These are phyloP conservation scores for Nymphalis polychloros DNA, from an alignment of 2,888 invertebrate species.

Conservation along the genomic window DNA sequence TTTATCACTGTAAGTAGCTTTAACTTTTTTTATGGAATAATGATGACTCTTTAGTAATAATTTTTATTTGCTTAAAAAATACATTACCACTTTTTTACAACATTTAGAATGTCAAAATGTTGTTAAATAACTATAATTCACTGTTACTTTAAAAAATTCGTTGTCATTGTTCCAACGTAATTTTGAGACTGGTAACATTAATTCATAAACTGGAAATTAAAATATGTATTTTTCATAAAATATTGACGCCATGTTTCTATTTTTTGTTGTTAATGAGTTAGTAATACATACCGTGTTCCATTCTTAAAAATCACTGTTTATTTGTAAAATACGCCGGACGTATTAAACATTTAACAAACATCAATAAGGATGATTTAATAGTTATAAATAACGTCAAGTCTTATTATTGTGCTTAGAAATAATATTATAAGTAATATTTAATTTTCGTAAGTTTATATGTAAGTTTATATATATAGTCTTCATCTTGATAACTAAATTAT, in stretches of 20 bases:
- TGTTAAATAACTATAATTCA: too few relatives aligned
- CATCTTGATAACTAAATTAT: background rate
- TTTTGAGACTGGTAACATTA: background rate
- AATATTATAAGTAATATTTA: background rate
- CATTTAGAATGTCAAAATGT: too few relatives aligned
- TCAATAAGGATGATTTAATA: background rate
- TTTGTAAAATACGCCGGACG: too few relatives aligned
- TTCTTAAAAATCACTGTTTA: too few relatives aligned
- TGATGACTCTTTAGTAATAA: too few relatives aligned
- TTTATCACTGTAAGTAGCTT: background rate
- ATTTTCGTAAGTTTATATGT: background rate
- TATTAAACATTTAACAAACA: too few relatives aligned
- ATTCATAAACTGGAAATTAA: background rate
- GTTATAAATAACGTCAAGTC: background rate
- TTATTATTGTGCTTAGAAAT: background rate
- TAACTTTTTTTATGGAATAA: background rate
- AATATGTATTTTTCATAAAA: background rate
- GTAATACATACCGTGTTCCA: background rate
- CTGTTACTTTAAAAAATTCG: background rate
- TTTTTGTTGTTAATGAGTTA: background rate
- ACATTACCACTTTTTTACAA: too few relatives aligned
- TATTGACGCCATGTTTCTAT: background rate
- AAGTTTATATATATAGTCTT: background rate
- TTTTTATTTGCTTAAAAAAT: too few relatives aligned
- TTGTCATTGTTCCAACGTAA: background rate